Percentiles rank a stretch among this genome's conserved stretches.
phyloP scores from a whole-genome alignment of 2,797 vertebrate genomes.

The Megalops cyprinoides region DNA sequence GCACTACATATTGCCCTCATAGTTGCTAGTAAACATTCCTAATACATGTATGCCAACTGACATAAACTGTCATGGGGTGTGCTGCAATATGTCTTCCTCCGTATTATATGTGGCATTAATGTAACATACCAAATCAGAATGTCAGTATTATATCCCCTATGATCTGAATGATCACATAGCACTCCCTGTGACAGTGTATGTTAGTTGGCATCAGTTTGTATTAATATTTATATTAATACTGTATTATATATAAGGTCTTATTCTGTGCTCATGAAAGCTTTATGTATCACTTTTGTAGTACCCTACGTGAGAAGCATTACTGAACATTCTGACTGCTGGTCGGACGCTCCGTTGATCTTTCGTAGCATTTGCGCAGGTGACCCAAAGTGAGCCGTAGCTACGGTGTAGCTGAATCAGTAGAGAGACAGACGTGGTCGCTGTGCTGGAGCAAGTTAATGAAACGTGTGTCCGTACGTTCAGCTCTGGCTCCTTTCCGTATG shows the following conservation, averaged over 20 bases:
- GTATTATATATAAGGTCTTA: no score
- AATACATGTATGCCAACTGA: no score
- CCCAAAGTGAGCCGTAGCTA: background rate
- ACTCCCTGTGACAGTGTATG: background rate
- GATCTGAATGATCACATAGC: no score
- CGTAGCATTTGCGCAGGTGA: background rate
- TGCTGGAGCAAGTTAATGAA: background rate
- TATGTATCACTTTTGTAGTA: no score
- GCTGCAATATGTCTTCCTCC: background rate
- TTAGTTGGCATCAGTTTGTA: background rate
- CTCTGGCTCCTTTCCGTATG: background rate
- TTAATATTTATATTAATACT: no score
- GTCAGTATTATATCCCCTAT: no score
- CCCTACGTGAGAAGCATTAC: no score
- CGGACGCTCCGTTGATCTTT: slow-evolving; percentile 13
- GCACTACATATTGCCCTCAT: background rate
- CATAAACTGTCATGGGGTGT: background rate
- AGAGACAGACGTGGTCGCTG: background rate
- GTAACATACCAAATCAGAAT: no score
- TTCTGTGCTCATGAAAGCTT: background rate
- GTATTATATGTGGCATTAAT: background rate
- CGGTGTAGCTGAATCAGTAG: background rate
- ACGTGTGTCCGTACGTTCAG: background rate
- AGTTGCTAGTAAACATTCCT: background rate
- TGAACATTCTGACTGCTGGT: no score